Conservation (phyloP, 2,113 vertebrate species). For the Prolemur simus region DNA sequence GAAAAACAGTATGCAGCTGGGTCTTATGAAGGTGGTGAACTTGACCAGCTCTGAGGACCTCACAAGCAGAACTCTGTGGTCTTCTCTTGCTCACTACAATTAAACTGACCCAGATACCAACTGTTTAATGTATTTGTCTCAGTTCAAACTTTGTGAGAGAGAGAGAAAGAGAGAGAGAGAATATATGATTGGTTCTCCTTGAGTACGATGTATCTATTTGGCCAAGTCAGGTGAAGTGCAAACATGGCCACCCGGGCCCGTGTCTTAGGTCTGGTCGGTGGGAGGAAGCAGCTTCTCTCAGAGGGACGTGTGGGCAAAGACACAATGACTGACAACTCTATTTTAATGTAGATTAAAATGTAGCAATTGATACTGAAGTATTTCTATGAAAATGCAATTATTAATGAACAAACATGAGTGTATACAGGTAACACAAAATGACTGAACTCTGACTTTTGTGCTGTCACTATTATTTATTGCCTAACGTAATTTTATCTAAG, state of each 20-base stretch:
- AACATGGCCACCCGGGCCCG: background rate
- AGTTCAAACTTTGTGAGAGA: background rate
- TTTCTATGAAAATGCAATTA: slow-evolving; percentile 1
- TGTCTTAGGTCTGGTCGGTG: background rate
- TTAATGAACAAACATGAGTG: background rate
- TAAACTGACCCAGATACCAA: background rate
- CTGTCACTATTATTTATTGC: background rate
- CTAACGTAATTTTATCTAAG: background rate
- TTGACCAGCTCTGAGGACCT: background rate
- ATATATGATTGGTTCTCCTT: background rate
- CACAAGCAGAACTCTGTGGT: background rate
- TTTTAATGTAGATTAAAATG: background rate
- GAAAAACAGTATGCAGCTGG: background rate
- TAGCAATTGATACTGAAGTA: background rate
- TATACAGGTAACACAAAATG: background rate
- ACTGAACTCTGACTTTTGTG: background rate
- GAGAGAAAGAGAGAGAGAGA: too few species aligned
- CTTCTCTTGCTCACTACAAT: background rate
- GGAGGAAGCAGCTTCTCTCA: background rate
- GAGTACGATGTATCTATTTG: background rate
- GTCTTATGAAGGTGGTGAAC: background rate
- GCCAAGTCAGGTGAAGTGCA: background rate
- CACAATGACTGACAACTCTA: background rate
- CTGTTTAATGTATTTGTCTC: background rate
- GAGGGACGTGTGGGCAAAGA: background rate